Base-by-base conservation (phyloP, 2,797 vertebrate species). In the Spizella passerina region DNA sequence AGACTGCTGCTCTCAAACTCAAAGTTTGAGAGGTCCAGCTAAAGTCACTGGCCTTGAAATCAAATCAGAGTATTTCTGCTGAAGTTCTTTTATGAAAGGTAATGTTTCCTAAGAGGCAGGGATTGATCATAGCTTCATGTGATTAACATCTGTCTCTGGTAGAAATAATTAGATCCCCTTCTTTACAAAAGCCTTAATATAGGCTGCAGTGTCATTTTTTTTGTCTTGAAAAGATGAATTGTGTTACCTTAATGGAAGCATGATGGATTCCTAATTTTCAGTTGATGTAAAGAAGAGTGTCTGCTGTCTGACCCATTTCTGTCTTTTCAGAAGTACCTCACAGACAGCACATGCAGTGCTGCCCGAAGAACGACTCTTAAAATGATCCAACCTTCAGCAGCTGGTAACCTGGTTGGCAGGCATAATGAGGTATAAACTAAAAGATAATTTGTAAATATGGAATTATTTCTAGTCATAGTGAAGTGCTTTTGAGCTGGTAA, bases 331-430 rank as follows among this genome's bases (percentile, higher is more conserved):
- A 98, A 95, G 55, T 98, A 98, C 90, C 97, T 98, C 57, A 75
- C 76, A 49, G 86, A 82, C 1, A 82, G 96, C 36, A 90, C 96
- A 83, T 96, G 97, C 82, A 68, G 82, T 60, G 96, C 91, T 55
- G 83, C 97, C 13, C 95, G 94, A 10, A 98, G 99, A 92, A 98
- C 97, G 93, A 98, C 98, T 9, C 98, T 99, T 53, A 98, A 99
- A 96, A 98, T 98, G 91, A 99, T 99, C 89, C 99, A 99, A 71
- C 98, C 98, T 24, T 99, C 98, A 77, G 97, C 98, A 68, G 90
- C 98, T 52, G 98, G 97, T 27, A 97, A 96, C 66, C 95, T 99
- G 87, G 97, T 98, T 87, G 98, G 98, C 76, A 98, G 98, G 88
- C 69, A 76, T 27, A 96, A 97, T 92, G 98, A 99, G 98, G 99